A percentile compares a stretch with the other conserved stretches of the same genome.
phyloP scores from a whole-genome alignment of 2,797 vertebrate genomes.

The Semotilus atromaculatus region DNA sequence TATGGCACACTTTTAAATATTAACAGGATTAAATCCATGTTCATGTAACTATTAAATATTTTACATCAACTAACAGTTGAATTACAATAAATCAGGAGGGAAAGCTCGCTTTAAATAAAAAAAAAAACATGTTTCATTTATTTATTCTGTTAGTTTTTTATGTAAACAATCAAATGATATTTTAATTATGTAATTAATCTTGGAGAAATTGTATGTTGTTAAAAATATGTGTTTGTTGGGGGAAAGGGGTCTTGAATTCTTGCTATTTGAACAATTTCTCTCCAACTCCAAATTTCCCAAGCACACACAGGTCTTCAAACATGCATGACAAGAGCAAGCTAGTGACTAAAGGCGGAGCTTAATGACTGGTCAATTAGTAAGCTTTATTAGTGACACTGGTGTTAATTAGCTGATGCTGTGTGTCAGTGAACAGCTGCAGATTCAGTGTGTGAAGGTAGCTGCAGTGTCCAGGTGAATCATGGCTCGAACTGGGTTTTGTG shows the following conservation, averaged over 20 bases:
- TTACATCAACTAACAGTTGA: background rate
- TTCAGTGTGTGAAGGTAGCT: slow-evolving; percentile 73
- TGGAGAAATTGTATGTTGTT: background rate
- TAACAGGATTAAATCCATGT: background rate
- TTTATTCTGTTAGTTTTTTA: background rate
- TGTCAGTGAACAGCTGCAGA: slow-evolving; percentile 14
- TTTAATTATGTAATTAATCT: background rate
- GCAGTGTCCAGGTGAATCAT: slow-evolving; percentile 71
- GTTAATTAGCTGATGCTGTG: slow-evolving; percentile 56
- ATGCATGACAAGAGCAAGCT: too few species aligned
- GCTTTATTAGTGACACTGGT: slow-evolving; percentile 59
- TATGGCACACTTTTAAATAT: background rate
- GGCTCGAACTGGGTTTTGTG: slow-evolving; percentile 79
- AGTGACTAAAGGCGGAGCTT: slow-evolving; percentile 1
- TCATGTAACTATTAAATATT: background rate
- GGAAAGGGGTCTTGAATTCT: too few species aligned
- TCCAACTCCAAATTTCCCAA: background rate
- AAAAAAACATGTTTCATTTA: background rate
- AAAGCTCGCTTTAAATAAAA: too few species aligned
- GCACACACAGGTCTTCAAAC: background rate
- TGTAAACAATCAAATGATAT: background rate
- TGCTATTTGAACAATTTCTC: background rate
- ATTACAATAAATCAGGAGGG: background rate
- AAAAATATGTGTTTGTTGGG: background rate
- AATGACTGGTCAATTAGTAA: slow-evolving; percentile 20